Conservation (phyloP, 2,797 vertebrate genomes). For the Myiothlypis chrysogaster region DNA sequence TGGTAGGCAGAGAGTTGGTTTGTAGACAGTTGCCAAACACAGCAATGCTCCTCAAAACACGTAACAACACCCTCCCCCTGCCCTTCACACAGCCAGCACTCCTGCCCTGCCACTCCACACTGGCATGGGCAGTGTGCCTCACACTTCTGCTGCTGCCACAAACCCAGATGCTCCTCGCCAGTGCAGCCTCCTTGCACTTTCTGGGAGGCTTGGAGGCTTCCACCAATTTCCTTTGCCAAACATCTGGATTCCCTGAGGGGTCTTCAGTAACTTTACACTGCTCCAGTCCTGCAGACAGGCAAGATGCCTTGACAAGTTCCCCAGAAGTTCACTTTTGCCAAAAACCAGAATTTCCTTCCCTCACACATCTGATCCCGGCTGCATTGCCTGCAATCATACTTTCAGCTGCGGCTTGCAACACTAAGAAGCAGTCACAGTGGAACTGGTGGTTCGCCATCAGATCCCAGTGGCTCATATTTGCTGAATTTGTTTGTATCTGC, state of each 20-base stretch:
- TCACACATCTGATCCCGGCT: not conserved
- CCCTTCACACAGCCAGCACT: fast-evolving
- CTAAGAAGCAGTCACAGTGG: not conserved
- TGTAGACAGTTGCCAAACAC: not conserved
- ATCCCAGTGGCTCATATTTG: not conserved
- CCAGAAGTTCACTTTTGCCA: not conserved
- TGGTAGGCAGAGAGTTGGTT: not conserved
- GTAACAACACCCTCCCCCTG: not conserved
- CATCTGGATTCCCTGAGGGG: not conserved
- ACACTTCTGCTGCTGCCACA: not conserved
- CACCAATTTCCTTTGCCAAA: not conserved
- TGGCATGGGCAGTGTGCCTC: fast-evolving
- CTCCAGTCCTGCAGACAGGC: not conserved
- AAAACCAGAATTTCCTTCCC: not conserved
- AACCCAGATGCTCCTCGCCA: fast-evolving
- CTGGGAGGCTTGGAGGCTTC: not conserved
- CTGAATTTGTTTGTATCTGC: not conserved
- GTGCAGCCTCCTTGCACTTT: not conserved
- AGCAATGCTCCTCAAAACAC: not conserved
- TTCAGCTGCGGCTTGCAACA: not conserved
- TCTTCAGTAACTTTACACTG: not conserved
- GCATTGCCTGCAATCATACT: not conserved
- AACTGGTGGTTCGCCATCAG: not conserved
- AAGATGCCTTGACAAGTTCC: not conserved
- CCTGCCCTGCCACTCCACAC: fast-evolving